These are phyloP conservation scores for Incurvaria masculella DNA, from an alignment of 2,888 invertebrate species.

Conservation along the genomic window DNA sequence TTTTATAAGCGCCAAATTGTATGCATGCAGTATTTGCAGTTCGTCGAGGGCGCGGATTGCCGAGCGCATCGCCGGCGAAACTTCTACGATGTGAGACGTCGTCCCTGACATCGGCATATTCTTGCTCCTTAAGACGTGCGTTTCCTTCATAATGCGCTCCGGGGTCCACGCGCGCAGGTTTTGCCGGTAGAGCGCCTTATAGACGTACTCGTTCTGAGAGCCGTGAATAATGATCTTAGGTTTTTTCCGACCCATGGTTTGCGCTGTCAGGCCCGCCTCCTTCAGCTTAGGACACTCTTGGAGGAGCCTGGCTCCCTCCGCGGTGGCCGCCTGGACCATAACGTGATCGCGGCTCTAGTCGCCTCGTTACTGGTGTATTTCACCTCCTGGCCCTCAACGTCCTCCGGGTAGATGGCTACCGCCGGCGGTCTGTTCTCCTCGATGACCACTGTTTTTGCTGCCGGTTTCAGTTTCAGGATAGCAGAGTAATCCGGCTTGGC, in stretches of 20 bases:
- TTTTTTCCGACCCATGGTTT: background rate
- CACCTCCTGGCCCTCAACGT: background rate
- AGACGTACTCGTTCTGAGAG: background rate
- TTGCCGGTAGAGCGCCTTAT: background rate
- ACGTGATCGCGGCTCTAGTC: background rate
- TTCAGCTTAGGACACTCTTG: background rate
- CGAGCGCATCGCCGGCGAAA: constrained; percentile 5
- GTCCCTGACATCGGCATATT: background rate
- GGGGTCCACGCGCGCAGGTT: too few species aligned
- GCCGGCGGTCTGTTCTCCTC: background rate
- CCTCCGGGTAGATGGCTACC: background rate
- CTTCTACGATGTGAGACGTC: constrained; percentile 12
- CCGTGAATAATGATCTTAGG: background rate
- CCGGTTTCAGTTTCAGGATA: background rate
- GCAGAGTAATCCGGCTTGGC: too few species aligned
- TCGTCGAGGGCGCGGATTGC: background rate
- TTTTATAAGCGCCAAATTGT: too few species aligned
- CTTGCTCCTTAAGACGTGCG: background rate
- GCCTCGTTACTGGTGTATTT: background rate
- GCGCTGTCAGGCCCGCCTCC: background rate
- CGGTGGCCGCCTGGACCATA: background rate
- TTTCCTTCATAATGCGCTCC: background rate
- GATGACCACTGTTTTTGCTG: background rate
- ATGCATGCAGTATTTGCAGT: constrained; percentile 14
- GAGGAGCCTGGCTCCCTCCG: background rate